Evolutionary conservation across 2,888 invertebrate genomes (phyloP).

Genomic region (Syrphus vitripennis): DNA sequence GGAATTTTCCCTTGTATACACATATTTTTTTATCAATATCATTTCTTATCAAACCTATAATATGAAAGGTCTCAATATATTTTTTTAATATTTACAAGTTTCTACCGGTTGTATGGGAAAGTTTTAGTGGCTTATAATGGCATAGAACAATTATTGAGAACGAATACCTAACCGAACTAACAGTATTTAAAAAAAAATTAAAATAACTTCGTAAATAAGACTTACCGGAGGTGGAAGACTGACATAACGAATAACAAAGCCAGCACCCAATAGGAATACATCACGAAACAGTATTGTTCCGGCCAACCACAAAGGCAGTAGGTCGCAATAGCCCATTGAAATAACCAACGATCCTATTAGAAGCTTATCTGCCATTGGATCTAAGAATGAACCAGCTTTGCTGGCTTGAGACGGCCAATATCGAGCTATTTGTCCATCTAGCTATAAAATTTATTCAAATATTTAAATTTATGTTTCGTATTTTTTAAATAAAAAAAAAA

Average conservation of each 20-base stretch:
- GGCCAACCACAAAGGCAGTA: constrained; percentile 92
- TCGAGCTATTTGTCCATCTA: constrained; percentile 98
- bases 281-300: constrained; percentile 93
- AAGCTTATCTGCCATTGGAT: constrained; percentile 98
- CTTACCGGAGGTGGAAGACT: constrained; percentile 94
- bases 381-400: constrained; percentile 95
- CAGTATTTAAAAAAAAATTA: no score
- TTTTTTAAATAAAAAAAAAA: constrained; percentile 11
- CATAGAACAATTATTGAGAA: no score
- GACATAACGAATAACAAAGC: constrained; percentile 94
- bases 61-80: no score
- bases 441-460: constrained; percentile 82
- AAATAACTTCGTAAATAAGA: no score
- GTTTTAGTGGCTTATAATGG: no score
- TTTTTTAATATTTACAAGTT: no score
- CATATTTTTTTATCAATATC: no score
- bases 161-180: no score
- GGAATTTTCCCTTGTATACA: no score
- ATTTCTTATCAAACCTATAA: no score
- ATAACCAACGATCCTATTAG: constrained; percentile 94
- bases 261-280: constrained; percentile 89
- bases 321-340: constrained; percentile 90
- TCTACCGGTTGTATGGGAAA: no score
- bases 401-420: constrained; percentile 95
- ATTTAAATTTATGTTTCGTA: constrained; percentile 29